Conservation (phyloP, 1,140 invertebrate genomes). For the Cecropterus lyciades region DNA sequence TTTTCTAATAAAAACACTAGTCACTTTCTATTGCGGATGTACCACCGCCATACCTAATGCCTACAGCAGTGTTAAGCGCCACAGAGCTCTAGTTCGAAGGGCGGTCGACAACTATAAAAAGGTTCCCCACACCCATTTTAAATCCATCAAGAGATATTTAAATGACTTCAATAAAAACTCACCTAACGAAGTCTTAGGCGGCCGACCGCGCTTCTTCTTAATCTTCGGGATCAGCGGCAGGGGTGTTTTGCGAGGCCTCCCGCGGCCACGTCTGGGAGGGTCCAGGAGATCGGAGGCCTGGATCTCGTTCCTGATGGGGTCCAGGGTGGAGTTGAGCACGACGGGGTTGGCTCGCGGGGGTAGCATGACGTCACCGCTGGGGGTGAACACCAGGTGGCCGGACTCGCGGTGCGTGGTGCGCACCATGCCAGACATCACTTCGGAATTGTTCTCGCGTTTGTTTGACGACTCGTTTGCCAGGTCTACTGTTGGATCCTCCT, state of each 20-base stretch:
- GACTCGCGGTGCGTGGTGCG: constrained; percentile 78
- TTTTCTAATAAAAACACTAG: no score
- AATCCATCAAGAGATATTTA: no score
- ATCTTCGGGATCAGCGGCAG: constrained; percentile 76
- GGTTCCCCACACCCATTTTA: no score
- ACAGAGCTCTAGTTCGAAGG: no score
- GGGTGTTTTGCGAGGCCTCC: constrained; percentile 76
- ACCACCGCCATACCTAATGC: no score
- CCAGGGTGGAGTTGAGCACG: constrained; percentile 50
- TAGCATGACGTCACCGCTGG: constrained; percentile 79
- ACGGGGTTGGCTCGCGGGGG: constrained; percentile 55
- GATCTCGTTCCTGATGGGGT: constrained; percentile 52
- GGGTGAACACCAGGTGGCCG: constrained; percentile 77
- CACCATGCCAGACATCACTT: constrained; percentile 80
- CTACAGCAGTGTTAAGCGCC: no score
- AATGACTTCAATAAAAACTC: not conserved
- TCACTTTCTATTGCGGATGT: no score
- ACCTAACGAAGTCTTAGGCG: constrained; percentile 79
- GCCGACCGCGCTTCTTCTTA: constrained; percentile 78
- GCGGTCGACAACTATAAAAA: no score
- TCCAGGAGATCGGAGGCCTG: constrained; percentile 48
- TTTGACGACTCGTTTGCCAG: constrained; percentile 55
- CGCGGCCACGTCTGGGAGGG: constrained; percentile 67
- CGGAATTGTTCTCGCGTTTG: constrained; percentile 73
- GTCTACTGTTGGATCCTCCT: constrained; percentile 76